phyloP scores from a whole-genome alignment of 2,888 invertebrate genomes.

The Caenorhabditis zanzibari region DNA sequence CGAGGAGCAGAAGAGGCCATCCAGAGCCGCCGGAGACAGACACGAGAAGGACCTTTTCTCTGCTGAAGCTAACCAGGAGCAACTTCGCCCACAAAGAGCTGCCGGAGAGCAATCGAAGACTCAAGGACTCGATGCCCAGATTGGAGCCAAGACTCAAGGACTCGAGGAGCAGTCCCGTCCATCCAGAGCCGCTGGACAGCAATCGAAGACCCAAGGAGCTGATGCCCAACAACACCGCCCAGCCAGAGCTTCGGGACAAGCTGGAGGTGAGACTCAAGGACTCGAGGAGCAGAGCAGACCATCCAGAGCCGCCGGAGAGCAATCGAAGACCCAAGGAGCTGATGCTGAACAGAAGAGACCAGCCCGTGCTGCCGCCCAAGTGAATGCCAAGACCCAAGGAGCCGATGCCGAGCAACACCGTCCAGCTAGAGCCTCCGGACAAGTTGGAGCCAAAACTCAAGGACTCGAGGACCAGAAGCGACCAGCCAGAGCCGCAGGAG shows the following conservation, averaged over 20 bases:
- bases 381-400: neutral
- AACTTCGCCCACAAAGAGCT: neutral
- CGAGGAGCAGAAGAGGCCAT: neutral
- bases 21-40: conserved; percentile 5
- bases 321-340: conserved; percentile 7
- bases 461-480: neutral
- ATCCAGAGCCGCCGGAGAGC: neutral
- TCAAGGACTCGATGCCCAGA: neutral
- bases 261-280: neutral
- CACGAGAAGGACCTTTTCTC: too few relatives aligned
- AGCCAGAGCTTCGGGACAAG: conserved; percentile 1
- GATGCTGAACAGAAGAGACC: conserved; percentile 3
- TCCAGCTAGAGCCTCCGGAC: neutral
- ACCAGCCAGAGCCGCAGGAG: neutral
- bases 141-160: too few relatives aligned
- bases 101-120: neutral
- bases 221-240: neutral
- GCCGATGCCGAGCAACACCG: neutral
- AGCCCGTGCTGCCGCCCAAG: neutral
- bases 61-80: neutral
- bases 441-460: neutral
- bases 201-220: conserved; percentile 2
- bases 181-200: conserved; percentile 4
- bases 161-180: neutral
- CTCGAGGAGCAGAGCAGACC: neutral